These are phyloP conservation scores for Drosophila kuntzei DNA, from an alignment of 2,888 invertebrate species.

Conservation along the genomic window DNA sequence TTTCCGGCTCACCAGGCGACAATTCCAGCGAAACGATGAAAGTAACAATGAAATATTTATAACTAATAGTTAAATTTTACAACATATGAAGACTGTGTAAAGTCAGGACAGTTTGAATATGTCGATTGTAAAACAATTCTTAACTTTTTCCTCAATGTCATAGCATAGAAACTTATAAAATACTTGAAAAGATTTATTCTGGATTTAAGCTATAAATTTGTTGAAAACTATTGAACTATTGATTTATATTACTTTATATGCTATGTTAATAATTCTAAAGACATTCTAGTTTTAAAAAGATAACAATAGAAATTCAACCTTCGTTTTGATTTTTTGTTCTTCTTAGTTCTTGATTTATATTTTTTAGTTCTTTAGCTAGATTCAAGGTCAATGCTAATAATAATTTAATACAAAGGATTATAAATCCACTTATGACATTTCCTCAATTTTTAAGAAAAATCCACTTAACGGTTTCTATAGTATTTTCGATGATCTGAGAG, in stretches of 20 bases:
- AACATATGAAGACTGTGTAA: background rate
- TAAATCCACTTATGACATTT: background rate
- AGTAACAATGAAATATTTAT: slow-evolving; percentile 32
- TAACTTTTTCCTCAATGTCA: background rate
- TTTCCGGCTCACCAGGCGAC: slow-evolving; percentile 52
- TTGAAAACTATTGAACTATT: background rate
- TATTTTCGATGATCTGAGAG: background rate
- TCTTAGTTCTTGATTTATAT: background rate
- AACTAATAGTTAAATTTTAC: slow-evolving; percentile 1
- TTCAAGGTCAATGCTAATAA: slow-evolving; percentile 11
- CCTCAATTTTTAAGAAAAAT: background rate
- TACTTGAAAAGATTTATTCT: background rate
- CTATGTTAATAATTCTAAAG: background rate
- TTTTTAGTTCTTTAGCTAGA: background rate
- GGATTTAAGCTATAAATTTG: background rate
- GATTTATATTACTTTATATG: background rate
- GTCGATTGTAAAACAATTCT: background rate
- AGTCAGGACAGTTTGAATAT: background rate
- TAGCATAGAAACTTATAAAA: background rate
- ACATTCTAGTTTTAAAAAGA: slow-evolving; percentile 19
- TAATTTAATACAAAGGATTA: slow-evolving; percentile 2
- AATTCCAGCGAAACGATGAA: slow-evolving; percentile 9
- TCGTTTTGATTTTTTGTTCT: background rate
- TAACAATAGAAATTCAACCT: slow-evolving; percentile 16
- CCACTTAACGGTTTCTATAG: slow-evolving; percentile 14